These are phyloP conservation scores for Microtus richardsoni DNA, from an alignment of 2,113 vertebrate species.

Conservation along the genomic window DNA sequence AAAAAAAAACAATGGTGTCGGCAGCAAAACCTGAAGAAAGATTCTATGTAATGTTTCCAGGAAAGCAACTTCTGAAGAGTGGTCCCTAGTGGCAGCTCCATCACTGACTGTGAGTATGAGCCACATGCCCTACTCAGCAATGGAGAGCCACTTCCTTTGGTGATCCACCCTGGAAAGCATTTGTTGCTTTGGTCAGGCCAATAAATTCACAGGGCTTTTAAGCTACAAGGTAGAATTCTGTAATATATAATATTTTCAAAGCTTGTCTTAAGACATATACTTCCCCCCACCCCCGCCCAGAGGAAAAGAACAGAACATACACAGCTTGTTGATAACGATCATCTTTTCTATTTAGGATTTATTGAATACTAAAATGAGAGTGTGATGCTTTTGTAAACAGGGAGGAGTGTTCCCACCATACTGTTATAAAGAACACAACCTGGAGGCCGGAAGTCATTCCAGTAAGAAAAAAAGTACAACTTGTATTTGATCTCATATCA, in stretches of 20 bases:
- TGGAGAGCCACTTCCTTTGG: rapidly evolving
- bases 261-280: neutral
- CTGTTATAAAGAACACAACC: neutral
- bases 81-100: too few relatives aligned
- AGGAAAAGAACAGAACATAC: neutral
- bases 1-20: neutral
- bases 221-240: neutral
- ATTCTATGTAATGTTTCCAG: neutral
- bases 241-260: neutral
- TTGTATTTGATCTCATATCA: neutral
- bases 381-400: neutral
- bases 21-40: neutral
- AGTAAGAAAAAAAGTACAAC: neutral
- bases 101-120: neutral
- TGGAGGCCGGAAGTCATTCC: neutral
- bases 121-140: rapidly evolving
- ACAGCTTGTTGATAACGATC: neutral
- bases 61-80: neutral
- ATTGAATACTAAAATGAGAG: neutral
- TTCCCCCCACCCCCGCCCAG: too few relatives aligned
- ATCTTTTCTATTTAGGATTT: neutral
- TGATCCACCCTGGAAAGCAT: too few relatives aligned
- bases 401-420: neutral
- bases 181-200: neutral
- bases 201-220: neutral